These are phyloP conservation scores for Hoplostethus atlanticus DNA, from an alignment of 2,797 vertebrate genomes.

Conservation along the genomic window DNA sequence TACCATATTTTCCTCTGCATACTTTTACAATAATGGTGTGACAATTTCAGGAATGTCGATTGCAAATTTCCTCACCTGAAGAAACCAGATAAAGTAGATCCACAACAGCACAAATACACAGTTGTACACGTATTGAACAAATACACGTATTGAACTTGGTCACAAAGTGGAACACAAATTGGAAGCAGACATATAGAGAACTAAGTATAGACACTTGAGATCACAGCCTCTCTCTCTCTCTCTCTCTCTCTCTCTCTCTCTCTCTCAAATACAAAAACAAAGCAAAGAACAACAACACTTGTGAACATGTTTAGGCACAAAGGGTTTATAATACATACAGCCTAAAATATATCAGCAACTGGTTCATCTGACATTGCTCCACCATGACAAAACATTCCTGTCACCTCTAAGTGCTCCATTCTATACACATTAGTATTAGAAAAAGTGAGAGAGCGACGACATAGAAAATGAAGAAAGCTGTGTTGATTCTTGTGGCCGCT, in stretches of 20 bases:
- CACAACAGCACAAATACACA: no score
- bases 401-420: conserved; percentile 63
- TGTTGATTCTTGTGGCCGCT: conserved; percentile 67
- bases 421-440: conserved; percentile 57
- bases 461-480: conserved; percentile 71
- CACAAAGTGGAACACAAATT: background rate
- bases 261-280: background rate
- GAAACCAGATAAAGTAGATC: no score
- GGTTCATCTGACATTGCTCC: background rate
- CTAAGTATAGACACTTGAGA: no score
- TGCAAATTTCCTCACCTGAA: no score
- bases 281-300: background rate
- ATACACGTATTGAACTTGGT: background rate
- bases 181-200: background rate
- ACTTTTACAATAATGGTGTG: no score
- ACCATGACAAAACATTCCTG: no score
- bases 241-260: no score
- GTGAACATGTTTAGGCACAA: background rate
- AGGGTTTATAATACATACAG: background rate
- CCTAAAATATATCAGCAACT: background rate
- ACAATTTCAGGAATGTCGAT: no score
- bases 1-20: no score
- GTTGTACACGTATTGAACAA: background rate
- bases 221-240: no score
- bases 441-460: conserved; percentile 58